phyloP scores from a whole-genome alignment of 2,888 invertebrate species.

The Andrena dorsata region DNA sequence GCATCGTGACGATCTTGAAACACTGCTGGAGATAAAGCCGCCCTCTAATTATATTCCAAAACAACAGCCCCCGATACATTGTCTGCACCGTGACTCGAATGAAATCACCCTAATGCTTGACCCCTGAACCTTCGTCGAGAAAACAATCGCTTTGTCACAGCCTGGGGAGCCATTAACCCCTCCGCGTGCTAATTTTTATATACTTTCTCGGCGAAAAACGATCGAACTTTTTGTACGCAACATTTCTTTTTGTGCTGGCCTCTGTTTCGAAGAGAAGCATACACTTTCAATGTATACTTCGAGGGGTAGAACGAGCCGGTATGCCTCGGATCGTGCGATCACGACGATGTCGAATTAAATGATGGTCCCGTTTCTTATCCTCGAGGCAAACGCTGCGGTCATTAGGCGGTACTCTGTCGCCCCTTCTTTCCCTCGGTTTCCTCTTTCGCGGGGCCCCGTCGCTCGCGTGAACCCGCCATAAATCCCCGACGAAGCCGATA shows the following conservation, averaged over 20 bases:
- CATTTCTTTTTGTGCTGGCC: no score
- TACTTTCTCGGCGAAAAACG: no score
- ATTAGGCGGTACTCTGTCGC: constrained; percentile 49
- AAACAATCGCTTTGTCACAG: constrained; percentile 38
- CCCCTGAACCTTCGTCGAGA: constrained; percentile 8
- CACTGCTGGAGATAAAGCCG: constrained; percentile 28
- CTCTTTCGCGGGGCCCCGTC: constrained; percentile 42
- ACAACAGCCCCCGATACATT: constrained; percentile 7
- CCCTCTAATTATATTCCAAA: constrained; percentile 45
- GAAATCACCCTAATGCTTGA: constrained; percentile 8
- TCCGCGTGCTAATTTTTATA: no score
- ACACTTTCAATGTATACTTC: no score
- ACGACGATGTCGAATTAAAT: constrained; percentile 26
- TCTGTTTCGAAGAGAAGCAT: no score
- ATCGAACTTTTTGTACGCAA: no score
- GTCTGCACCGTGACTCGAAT: background rate
- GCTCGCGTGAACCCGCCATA: constrained; percentile 53
- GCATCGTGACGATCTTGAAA: constrained; percentile 42
- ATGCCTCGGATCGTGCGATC: constrained; percentile 1
- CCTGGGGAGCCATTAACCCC: constrained; percentile 2
- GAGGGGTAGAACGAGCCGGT: constrained; percentile 2
- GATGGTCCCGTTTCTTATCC: constrained; percentile 35
- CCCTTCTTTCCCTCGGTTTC: constrained; percentile 34
- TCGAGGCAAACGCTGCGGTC: constrained; percentile 34
- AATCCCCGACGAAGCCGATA: constrained; percentile 68